Evolutionary conservation across 2,888 invertebrate species (phyloP).

Genomic region (Carterocephalus palaemon): DNA sequence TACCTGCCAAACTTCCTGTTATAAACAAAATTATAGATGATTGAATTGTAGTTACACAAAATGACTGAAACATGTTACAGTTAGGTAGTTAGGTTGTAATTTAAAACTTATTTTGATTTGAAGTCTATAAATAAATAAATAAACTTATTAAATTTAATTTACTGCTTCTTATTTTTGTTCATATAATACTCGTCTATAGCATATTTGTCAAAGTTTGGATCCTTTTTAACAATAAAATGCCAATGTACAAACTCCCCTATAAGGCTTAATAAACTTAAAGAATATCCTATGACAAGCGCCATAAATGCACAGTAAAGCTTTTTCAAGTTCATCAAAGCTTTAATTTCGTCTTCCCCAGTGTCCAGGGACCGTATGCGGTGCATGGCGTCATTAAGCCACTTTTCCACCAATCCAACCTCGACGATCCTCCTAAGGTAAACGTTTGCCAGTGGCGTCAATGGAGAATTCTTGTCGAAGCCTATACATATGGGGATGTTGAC

Average conservation of each 20-base stretch:
- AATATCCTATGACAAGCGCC: slow-evolving; percentile 84
- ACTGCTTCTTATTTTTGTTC: slow-evolving; percentile 61
- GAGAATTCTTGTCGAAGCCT: slow-evolving; percentile 90
- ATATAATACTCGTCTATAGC: slow-evolving; percentile 76
- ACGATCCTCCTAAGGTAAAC: slow-evolving; percentile 82
- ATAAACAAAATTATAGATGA: too few species aligned
- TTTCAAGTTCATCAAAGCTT: slow-evolving; percentile 86
- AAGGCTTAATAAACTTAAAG: slow-evolving; percentile 77
- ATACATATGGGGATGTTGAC: slow-evolving; percentile 89
- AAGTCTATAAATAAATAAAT: too few species aligned
- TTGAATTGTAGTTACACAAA: too few species aligned
- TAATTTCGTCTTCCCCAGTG: slow-evolving; percentile 79
- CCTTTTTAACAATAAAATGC: slow-evolving; percentile 80
- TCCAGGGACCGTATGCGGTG: slow-evolving; percentile 75
- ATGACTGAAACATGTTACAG: too few species aligned
- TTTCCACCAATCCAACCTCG: slow-evolving; percentile 87
- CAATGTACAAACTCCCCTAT: slow-evolving; percentile 83
- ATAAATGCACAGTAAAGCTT: slow-evolving; percentile 89
- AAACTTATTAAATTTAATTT: slow-evolving; percentile 30
- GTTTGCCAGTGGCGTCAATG: slow-evolving; percentile 84
- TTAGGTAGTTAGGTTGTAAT: too few species aligned
- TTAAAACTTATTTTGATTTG: slow-evolving; percentile 28
- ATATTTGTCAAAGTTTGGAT: slow-evolving; percentile 86
- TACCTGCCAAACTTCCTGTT: too few species aligned
- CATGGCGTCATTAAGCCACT: slow-evolving; percentile 89